Base-by-base conservation (phyloP, 2,113 vertebrate species). In the Salvator merianae region DNA sequence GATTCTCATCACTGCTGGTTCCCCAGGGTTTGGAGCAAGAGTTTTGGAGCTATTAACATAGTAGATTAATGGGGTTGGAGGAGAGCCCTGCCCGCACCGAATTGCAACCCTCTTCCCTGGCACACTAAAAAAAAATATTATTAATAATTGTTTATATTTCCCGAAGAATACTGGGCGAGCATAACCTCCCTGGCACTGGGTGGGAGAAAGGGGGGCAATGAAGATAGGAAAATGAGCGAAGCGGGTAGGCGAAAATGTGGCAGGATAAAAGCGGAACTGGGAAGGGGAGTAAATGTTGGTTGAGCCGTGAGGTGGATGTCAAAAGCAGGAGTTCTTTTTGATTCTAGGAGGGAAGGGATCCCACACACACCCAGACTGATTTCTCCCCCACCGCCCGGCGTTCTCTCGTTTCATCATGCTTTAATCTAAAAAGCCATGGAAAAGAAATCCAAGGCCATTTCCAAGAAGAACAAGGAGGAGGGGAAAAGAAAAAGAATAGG, bases 61-160 rank as follows among this genome's bases (percentile, higher is more conserved):
- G 94, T 95, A 97, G 97, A 98, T 98, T 97, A 98, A 97, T 96
- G 97, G 97, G 95, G 94, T 26, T 78, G 93, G 95, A 88, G 7
- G 96, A 26, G 30, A 3, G 10, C n/a, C n/a, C n/a, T n/a, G n/a
- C n/a, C n/a, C n/a, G n/a, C n/a, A n/a, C n/a, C n/a, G 26, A 13
- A 7, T 6, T 95, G 96, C 96, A 97, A 96, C 95, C 73, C 96
- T 95, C 93, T 96, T 9, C 94, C 88, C 96, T 96, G 97, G 96
- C 97, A 96, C 90, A 96, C 97, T 96, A 95, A 97, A 97, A 95
- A 97, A 97, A 97, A 98, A 98, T 98, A 97, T 97, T 97, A 97
- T 98, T 97, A 96, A 97, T 98, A 94, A 93, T 92, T 92, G 95
- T 96, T 97, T 97, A 93, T 95, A 95, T 95, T 96, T 96, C 93